Evolutionary conservation across 2,888 invertebrate genomes (phyloP).

Genomic region (Volucella zonaria): DNA sequence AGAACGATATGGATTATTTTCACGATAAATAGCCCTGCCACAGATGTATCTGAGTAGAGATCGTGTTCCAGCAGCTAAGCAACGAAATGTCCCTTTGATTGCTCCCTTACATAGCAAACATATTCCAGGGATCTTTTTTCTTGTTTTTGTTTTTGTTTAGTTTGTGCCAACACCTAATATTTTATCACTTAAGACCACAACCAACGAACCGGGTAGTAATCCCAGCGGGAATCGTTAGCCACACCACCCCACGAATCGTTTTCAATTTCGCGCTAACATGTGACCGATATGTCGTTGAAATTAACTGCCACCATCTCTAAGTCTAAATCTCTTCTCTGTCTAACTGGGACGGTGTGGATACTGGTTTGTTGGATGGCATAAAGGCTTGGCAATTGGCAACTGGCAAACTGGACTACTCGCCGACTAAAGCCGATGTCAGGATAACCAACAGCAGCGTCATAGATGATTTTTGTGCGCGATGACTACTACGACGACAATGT

Average conservation of each 20-base stretch:
- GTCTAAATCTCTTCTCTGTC: constrained; percentile 70
- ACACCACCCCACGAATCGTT: constrained; percentile 61
- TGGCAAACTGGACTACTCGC: constrained; percentile 28
- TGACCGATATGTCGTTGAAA: constrained; percentile 74
- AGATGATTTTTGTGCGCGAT: constrained; percentile 64
- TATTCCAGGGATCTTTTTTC: neutral
- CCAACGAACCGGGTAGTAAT: constrained; percentile 56
- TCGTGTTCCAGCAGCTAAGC: constrained; percentile 25
- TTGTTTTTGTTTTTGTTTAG: constrained; percentile 40
- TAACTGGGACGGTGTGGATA: constrained; percentile 27
- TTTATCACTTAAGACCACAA: constrained; percentile 72
- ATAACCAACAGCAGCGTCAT: constrained; percentile 41
- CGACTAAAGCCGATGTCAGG: constrained; percentile 15
- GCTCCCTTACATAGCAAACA: neutral
- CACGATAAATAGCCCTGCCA: constrained; percentile 51
- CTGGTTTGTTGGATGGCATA: neutral
- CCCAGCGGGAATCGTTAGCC: constrained; percentile 42
- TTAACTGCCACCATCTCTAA: constrained; percentile 71
- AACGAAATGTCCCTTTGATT: constrained; percentile 30
- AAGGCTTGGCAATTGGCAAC: constrained; percentile 46
- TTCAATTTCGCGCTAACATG: constrained; percentile 74
- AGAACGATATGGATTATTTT: constrained; percentile 8
- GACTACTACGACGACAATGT: constrained; percentile 24
- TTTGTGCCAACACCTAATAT: constrained; percentile 55
- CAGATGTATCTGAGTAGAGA: constrained; percentile 61